Percentiles rank a stretch among this genome's conserved stretches.
Evolutionary conservation across 2,797 vertebrate genomes (phyloP).

Genomic region (Siniperca undulata): DNA sequence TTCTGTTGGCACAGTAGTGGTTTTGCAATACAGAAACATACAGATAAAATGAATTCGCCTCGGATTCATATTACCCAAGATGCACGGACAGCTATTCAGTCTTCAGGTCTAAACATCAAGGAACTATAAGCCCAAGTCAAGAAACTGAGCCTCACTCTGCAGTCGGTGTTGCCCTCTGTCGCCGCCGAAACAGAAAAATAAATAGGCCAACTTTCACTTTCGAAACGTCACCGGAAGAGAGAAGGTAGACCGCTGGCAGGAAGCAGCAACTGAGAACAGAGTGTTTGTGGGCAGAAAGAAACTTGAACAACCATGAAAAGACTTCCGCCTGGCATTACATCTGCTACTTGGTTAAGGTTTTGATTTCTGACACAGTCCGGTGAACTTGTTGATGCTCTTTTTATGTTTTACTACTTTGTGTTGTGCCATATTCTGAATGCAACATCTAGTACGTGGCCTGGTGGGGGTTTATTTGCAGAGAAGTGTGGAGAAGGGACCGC

Average conservation of each 20-base stretch:
- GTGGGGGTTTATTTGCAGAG: neutral
- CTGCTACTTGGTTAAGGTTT: neutral
- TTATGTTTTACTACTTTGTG: fast-evolving
- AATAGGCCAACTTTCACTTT: slow-evolving; percentile 55
- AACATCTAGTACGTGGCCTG: too few species aligned
- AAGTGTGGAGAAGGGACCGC: neutral
- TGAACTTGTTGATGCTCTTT: neutral
- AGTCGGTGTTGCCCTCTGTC: slow-evolving; percentile 22
- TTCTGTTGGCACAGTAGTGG: too few species aligned
- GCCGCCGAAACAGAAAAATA: neutral
- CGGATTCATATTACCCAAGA: neutral
- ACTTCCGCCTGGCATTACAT: neutral
- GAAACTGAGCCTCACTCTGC: neutral
- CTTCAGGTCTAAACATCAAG: neutral
- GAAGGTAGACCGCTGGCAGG: too few species aligned
- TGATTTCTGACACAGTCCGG: neutral
- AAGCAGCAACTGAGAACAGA: neutral
- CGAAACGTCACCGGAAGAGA: slow-evolving; percentile 57
- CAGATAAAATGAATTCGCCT: too few species aligned
- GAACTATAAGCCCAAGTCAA: neutral
- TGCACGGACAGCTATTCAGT: neutral
- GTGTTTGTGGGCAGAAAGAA: neutral
- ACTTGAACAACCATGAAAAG: fast-evolving
- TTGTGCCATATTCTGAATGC: too few species aligned
- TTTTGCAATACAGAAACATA: too few species aligned